Evolutionary conservation across 2,888 invertebrate genomes (phyloP).

Genomic region (Glaucopsyche alexis): DNA sequence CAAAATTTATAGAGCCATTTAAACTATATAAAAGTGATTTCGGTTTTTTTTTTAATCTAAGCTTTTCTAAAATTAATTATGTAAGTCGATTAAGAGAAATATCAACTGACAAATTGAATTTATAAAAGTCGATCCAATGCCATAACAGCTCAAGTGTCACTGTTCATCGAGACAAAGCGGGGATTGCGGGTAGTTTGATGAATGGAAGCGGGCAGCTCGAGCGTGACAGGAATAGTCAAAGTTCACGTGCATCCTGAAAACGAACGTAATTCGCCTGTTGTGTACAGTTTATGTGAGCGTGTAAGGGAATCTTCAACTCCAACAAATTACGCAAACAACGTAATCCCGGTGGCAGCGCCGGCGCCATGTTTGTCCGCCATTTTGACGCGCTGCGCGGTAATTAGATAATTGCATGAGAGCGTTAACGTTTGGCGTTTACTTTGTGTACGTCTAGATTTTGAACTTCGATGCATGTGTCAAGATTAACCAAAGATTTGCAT

Average conservation of each 20-base stretch:
- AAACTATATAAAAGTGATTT: too few relatives aligned
- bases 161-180: not conserved
- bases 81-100: too few relatives aligned
- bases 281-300: constrained; percentile 32
- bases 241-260: constrained; percentile 20
- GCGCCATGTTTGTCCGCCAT: constrained; percentile 55
- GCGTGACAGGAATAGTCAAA: not conserved
- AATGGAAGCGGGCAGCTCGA: not conserved
- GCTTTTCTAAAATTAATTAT: too few relatives aligned
- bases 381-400: constrained; percentile 54
- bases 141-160: not conserved
- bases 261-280: constrained; percentile 34
- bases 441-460: constrained; percentile 43
- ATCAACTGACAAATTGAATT: too few relatives aligned
- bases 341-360: constrained; percentile 51
- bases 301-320: constrained; percentile 52
- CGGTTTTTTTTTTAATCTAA: too few relatives aligned
- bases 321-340: constrained; percentile 64
- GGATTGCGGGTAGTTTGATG: constrained; percentile 21
- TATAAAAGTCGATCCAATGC: too few relatives aligned
- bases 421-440: constrained; percentile 49
- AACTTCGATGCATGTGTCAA: constrained; percentile 28
- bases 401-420: constrained; percentile 67
- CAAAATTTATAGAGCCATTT: too few relatives aligned
- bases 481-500: not conserved